Base-by-base conservation (phyloP, 2,797 vertebrate genomes). In the Helicolenus hilgendorfi region DNA sequence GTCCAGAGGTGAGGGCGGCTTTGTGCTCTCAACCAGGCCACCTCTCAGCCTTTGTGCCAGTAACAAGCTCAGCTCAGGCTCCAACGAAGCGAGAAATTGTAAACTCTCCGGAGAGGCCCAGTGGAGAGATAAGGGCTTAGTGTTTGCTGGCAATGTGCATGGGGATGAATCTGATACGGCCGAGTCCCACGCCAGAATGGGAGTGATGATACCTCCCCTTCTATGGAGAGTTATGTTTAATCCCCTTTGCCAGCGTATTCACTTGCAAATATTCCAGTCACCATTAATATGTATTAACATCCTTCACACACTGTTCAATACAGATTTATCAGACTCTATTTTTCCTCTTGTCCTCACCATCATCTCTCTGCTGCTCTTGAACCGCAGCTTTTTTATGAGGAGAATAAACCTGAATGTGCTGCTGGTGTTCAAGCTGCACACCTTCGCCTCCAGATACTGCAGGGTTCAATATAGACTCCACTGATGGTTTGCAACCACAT, bases 71-170 rank as follows among this genome's bases (percentile, higher is more conserved):
- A 97, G 97, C 97, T 98, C 97, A 98, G 98, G 98, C 98, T 99
- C 98, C 99, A 99, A 92, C 98, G 99, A 99, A 98, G 98, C 99
- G 98, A 98, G 98, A 99, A 99, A 99, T 99, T 99, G 99, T 99
- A 98, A 99, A 99, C 98, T 99, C 98, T 98, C 98, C 97, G 97
- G 97, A 97, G 98, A 98, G 98, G 98, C 97, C 98, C 98, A 98
- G 97, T 96, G 96, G 97, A 98, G 98, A 99, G 98, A 99, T 99
- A 99, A 99, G 98, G 98, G 98, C 98, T 98, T 97, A 98, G 96
- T 99, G 98, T 99, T 98, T 98, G 98, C 97, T 94, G 88, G 96
- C 98, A 98, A 98, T 98, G 97, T 98, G 98, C 98, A 98, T 97
- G 97, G 98, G 98, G 98, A 98, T 97, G 98, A 97, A 99, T 99